Evolutionary conservation across 2,888 invertebrate species (phyloP).

Genomic region (Cataglyphis altisquamis): DNA sequence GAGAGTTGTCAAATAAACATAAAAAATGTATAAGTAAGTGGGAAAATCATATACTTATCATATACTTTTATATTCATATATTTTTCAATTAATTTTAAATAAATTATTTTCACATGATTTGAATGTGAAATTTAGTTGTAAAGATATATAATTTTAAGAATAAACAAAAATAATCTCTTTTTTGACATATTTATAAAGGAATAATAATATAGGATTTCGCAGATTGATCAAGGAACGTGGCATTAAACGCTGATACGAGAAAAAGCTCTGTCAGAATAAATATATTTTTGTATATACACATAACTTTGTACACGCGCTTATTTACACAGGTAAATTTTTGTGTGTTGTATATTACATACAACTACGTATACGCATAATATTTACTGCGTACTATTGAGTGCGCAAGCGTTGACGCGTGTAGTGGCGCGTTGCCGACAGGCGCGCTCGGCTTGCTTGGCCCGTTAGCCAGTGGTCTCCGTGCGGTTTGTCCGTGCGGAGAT

Average conservation of each 20-base stretch:
- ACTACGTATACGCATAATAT: neutral
- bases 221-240: neutral
- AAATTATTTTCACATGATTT: neutral
- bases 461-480: constrained; percentile 73
- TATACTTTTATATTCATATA: neutral
- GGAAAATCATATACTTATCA: neutral
- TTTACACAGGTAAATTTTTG: neutral
- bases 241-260: too few relatives aligned
- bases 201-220: neutral
- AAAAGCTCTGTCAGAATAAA: neutral
- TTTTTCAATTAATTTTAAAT: neutral
- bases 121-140: neutral
- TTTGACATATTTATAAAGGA: neutral
- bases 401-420: constrained; percentile 64
- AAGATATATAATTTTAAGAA: neutral
- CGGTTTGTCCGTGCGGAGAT: constrained; percentile 67
- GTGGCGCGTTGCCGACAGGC: constrained; percentile 65
- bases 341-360: neutral
- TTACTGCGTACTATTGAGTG: constrained; percentile 31
- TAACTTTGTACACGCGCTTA: neutral
- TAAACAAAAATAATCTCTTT: too few relatives aligned
- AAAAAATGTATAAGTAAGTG: neutral
- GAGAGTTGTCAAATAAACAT: too few relatives aligned
- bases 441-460: constrained; percentile 65
- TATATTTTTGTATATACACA: neutral